Percentiles rank a stretch among this genome's conserved stretches.
phyloP scores from a whole-genome alignment of 2,797 vertebrate species.

The Octomys mimax region DNA sequence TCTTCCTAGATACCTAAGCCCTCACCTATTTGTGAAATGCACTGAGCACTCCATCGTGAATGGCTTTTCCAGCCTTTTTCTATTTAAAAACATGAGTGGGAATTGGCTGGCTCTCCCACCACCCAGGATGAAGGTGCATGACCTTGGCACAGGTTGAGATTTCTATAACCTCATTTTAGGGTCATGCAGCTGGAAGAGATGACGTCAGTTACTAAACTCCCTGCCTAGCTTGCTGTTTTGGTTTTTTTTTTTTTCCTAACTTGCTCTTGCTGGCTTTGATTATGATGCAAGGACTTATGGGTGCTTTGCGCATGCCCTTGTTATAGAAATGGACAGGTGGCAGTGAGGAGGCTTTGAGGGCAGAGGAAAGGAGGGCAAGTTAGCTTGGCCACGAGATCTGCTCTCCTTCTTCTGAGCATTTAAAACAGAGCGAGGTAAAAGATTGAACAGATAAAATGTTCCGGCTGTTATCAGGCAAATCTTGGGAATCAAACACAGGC shows the following conservation, averaged over 20 bases:
- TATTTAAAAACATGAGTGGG: not conserved
- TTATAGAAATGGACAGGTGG: not conserved
- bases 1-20: not conserved
- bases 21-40: not conserved
- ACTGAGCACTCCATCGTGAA: not conserved
- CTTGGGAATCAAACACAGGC: too few relatives aligned
- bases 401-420: not conserved
- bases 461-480: not conserved
- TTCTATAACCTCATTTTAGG: slow-evolving; percentile 15
- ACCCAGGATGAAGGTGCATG: not conserved
- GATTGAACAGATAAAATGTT: not conserved
- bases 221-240: not conserved
- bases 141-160: not conserved
- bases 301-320: not conserved
- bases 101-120: not conserved
- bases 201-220: not conserved
- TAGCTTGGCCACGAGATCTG: accelerated
- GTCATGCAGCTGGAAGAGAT: not conserved
- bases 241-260: too few relatives aligned
- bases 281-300: too few relatives aligned
- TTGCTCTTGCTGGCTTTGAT: not conserved
- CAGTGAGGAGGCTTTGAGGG: accelerated
- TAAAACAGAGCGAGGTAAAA: not conserved
- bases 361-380: too few relatives aligned
- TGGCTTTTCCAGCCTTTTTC: not conserved